Percentiles rank a stretch among this genome's conserved stretches.
phyloP scores from a whole-genome alignment of 2,113 vertebrate species.

The Kryptolebias marmoratus region DNA sequence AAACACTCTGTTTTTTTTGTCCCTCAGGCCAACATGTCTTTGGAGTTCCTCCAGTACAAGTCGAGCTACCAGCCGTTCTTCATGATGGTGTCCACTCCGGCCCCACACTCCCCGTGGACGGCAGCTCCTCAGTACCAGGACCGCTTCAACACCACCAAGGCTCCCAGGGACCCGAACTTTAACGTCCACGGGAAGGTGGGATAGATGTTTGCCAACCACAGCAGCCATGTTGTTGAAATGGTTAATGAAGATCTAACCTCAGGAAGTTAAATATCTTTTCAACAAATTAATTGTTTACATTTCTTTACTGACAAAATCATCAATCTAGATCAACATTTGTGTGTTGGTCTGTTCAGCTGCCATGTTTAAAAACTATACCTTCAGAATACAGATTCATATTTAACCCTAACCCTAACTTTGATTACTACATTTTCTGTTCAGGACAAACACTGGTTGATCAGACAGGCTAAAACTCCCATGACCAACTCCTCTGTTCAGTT shows the following conservation, averaged over 20 bases:
- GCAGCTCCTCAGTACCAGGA: slow-evolving; percentile 93
- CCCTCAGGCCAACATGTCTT: slow-evolving; percentile 90
- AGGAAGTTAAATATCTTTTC: too few relatives aligned
- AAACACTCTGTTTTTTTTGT: background rate
- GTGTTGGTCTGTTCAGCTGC: too few relatives aligned
- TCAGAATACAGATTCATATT: too few relatives aligned
- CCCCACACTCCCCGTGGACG: slow-evolving; percentile 95
- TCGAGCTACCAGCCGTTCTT: slow-evolving; percentile 93
- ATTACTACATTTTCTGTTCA: slow-evolving; percentile 51
- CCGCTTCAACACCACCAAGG: slow-evolving; percentile 85
- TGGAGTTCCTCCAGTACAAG: slow-evolving; percentile 93
- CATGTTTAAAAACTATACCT: too few relatives aligned
- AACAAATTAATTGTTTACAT: too few relatives aligned
- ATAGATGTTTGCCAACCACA: too few relatives aligned
- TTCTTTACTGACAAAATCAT: too few relatives aligned
- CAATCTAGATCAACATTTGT: too few relatives aligned
- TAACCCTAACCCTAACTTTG: background rate
- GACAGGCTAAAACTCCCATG: slow-evolving; percentile 98
- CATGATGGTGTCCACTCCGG: slow-evolving; percentile 97
- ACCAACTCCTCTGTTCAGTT: slow-evolving; percentile 92
- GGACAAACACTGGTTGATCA: slow-evolving; percentile 99
- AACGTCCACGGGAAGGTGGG: slow-evolving; percentile 91
- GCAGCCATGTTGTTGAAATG: too few relatives aligned
- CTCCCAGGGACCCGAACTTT: slow-evolving; percentile 93
- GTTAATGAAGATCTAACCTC: too few relatives aligned